Conservation (phyloP, 2,797 vertebrate species). For the Okamejei kenojei region DNA sequence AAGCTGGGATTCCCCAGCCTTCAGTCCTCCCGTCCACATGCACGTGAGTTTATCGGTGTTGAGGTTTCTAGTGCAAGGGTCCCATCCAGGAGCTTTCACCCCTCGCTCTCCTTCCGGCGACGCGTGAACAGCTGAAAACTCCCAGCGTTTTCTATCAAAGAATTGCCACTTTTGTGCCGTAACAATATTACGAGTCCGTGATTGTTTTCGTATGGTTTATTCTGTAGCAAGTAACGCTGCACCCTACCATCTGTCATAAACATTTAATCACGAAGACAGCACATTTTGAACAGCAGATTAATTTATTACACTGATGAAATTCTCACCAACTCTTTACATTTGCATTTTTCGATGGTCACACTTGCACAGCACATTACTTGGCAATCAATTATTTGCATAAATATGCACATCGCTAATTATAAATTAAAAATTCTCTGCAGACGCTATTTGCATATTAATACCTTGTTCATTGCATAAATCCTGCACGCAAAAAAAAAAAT, state of each 20-base stretch:
- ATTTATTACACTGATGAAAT: constrained; percentile 23
- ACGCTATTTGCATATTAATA: not conserved
- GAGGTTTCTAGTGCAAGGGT: too few species aligned
- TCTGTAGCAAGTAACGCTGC: constrained; percentile 23
- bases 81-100: not conserved
- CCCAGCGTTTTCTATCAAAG: not conserved
- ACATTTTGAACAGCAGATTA: constrained; percentile 33
- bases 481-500: not conserved
- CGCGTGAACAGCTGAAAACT: too few species aligned
- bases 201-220: constrained; percentile 15
- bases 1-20: not conserved
- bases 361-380: not conserved
- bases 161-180: too few species aligned
- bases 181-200: not conserved
- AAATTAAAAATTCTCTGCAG: constrained; percentile 32
- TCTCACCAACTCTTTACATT: constrained; percentile 19
- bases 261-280: constrained; percentile 26
- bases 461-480: not conserved
- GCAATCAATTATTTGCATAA: constrained; percentile 31
- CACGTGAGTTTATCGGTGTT: not conserved
- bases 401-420: constrained; percentile 4
- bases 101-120: not conserved
- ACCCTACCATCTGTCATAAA: constrained; percentile 30
- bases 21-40: not conserved
- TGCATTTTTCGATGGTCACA: not conserved